Conservation (phyloP, 2,888 invertebrate genomes). For the Lepeophtheirus nordmannii region DNA sequence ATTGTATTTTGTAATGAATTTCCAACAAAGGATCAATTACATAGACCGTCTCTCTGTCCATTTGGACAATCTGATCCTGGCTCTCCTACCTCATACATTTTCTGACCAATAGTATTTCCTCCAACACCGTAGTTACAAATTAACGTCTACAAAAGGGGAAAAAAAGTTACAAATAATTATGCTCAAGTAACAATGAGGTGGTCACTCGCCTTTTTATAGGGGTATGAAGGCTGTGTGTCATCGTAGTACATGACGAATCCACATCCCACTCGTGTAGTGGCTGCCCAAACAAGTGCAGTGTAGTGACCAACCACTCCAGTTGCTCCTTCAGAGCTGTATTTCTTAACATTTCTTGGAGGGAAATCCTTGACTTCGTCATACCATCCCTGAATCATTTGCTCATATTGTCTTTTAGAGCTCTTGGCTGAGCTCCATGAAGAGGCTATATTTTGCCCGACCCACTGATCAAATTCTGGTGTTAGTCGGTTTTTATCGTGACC, state of each 20-base stretch:
- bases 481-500: neutral
- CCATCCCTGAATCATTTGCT: neutral
- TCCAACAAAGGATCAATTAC: neutral
- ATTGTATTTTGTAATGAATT: too few species aligned
- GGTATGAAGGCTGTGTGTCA: neutral
- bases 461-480: neutral
- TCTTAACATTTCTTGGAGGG: neutral
- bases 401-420: neutral
- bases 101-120: neutral
- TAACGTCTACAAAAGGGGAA: neutral
- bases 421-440: neutral
- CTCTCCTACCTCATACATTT: neutral
- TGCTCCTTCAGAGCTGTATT: too few species aligned
- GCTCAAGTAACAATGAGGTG: too few species aligned
- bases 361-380: constrained; percentile 8
- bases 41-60: neutral
- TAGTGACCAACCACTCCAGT: constrained; percentile 6
- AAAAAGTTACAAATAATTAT: too few species aligned
- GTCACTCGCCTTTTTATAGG: neutral
- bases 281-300: neutral
- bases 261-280: constrained; percentile 2
- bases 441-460: constrained; percentile 12
- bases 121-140: constrained; percentile 7
- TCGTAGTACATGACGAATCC: neutral
- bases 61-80: constrained; percentile 3